A percentile compares a stretch with the other conserved stretches of the same genome.
Conservation (phyloP, 2,113 vertebrate genomes). For the Merops nubicus region DNA sequence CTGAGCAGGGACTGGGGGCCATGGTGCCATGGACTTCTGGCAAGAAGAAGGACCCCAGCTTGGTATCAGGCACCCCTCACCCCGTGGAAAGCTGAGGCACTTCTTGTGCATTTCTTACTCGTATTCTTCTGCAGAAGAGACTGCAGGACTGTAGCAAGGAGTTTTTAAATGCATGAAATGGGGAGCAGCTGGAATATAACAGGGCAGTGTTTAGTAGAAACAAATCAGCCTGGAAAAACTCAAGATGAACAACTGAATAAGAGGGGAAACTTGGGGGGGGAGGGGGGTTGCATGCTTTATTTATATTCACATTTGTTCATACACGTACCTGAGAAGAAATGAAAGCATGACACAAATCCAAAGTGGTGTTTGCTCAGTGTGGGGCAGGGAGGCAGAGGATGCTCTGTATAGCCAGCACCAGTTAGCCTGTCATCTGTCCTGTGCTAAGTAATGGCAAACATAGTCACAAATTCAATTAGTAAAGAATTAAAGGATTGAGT, state of each 20-base stretch:
- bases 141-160: not conserved
- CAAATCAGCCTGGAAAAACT: not conserved
- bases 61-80: accelerated
- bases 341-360: not conserved
- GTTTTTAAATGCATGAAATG: not conserved
- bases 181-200: not conserved
- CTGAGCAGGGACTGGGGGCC: not conserved
- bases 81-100: not conserved
- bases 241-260: not conserved
- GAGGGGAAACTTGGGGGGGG: not conserved
- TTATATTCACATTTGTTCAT: not conserved
- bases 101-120: not conserved
- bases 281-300: not conserved
- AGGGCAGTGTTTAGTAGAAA: not conserved
- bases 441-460: not conserved
- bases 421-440: not conserved
- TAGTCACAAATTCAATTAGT: not conserved
- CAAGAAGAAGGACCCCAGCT: accelerated
- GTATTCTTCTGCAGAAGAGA: not conserved
- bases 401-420: not conserved
- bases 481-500: not conserved
- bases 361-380: not conserved
- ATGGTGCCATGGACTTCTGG: accelerated
- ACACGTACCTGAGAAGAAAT: not conserved
- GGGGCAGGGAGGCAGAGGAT: not conserved